phyloP scores from a whole-genome alignment of 2,888 invertebrate genomes.

The Augiades crinisus region DNA sequence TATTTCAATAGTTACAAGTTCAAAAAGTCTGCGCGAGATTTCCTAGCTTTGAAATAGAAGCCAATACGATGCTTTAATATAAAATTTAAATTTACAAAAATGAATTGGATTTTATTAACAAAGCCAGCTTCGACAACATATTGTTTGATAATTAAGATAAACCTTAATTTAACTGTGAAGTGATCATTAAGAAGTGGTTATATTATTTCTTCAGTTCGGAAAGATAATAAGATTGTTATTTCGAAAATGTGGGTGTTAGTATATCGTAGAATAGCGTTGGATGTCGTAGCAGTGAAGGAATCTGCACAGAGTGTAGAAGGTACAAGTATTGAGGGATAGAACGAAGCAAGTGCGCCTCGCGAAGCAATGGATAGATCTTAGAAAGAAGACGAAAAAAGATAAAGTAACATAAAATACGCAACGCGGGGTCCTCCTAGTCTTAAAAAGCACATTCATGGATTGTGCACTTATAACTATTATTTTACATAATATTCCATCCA shows the following conservation, averaged over 20 bases:
- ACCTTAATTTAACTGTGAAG: background rate
- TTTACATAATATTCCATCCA: conserved; percentile 62
- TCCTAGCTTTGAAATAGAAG: conserved; percentile 21
- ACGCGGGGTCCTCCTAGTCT: conserved; percentile 70
- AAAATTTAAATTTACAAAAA: no score
- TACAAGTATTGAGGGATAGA: conserved; percentile 57
- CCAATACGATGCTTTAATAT: no score
- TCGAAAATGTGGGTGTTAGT: background rate
- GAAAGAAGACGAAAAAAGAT: conserved; percentile 62
- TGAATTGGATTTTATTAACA: conserved; percentile 23
- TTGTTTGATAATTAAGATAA: background rate
- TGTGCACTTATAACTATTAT: conserved; percentile 71
- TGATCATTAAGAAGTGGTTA: no score
- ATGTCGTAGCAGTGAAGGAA: conserved; percentile 52
- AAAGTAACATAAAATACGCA: conserved; percentile 55
- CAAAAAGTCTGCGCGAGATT: background rate
- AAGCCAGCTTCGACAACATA: background rate
- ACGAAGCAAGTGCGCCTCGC: conserved; percentile 74
- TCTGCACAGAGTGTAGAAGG: conserved; percentile 51
- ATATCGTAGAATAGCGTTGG: conserved; percentile 50
- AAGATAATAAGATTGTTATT: conserved; percentile 1
- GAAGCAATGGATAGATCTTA: conserved; percentile 61
- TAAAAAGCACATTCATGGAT: conserved; percentile 80
- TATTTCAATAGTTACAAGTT: no score
- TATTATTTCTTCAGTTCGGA: no score